Base-by-base conservation (phyloP, 2,888 invertebrate genomes). In the Epsilonema sp. region DNA sequence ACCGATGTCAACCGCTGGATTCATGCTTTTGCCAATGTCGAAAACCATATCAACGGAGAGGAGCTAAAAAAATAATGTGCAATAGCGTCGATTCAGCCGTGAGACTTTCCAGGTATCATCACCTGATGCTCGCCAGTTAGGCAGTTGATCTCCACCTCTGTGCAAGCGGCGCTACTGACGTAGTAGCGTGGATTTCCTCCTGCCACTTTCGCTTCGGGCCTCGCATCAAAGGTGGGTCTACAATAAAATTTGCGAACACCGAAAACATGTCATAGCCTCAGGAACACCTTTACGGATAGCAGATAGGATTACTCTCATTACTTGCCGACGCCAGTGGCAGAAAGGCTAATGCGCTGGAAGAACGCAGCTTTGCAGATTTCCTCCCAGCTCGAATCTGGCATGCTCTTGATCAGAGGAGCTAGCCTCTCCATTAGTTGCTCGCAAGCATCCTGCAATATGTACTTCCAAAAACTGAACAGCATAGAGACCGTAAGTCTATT, bases 1-100 rank as follows among this genome's bases (percentile, higher is more conserved):
- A 0, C 90, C 90, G 56, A 92, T 81, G 60, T 92, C 92, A 53
- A 92, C 84, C 1, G 89, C 89, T 2, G 90, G 90, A 69, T 92
- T 92, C 46, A 92, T 69, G 68, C 87, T 89, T 55, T 82, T 78
- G 1, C 90, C 90, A 55, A 90, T 74, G 69, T 92, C 90, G 89
- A 92, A 89, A 0, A 92, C 87, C 55, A 92, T 87, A 59, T 90
- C 87, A 1, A 82, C 80, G 58, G 80, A 74, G 26, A 85, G 65
- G 1, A 87, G 79, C 75, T 75, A 55, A 21, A 52, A 46, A 37
- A 23, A 43, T 1, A 8, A 39, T 5, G n/a, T 11, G 8, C 8
- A 31, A 8, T 13, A 31, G 8, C 31, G 11, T 31, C 16, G 8
- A 13, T 31, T n/a, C n/a, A n/a, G n/a, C n/a, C n/a, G n/a, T n/a